Evolutionary conservation across 2,113 vertebrate species (phyloP).

Genomic region (Arenaria interpres): DNA sequence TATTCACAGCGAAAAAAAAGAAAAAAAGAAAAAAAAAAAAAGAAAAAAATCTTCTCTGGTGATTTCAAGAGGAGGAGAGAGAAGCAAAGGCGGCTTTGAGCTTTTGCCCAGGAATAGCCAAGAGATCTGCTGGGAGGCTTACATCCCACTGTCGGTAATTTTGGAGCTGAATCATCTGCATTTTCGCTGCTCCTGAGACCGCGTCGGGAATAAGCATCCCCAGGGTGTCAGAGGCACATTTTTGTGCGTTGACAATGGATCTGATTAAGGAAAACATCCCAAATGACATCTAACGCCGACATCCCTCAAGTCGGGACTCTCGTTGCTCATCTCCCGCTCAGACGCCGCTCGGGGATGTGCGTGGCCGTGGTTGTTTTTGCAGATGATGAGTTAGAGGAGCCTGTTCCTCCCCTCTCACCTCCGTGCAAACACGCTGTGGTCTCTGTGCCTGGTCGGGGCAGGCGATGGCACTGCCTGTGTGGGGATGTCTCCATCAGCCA

Average conservation of each 20-base stretch:
- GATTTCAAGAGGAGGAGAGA: not conserved
- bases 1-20: not conserved
- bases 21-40: too few species aligned
- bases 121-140: constrained; percentile 30
- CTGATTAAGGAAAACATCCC: not conserved
- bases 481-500: fast-evolving
- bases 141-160: constrained; percentile 27
- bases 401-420: not conserved
- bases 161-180: constrained; percentile 56
- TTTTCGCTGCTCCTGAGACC: constrained; percentile 15
- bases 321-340: not conserved
- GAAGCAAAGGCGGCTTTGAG: constrained; percentile 47
- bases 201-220: not conserved
- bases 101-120: constrained; percentile 52
- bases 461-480: too few species aligned
- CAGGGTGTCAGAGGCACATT: not conserved
- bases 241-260: not conserved
- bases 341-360: not conserved
- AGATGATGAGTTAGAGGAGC: not conserved
- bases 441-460: fast-evolving
- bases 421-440: not conserved
- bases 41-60: not conserved
- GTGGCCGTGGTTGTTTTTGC: not conserved
- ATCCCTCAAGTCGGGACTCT: not conserved
- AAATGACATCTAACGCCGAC: not conserved